phyloP scores from a whole-genome alignment of 2,888 invertebrate genomes.

The Drosophila melanosoma region DNA sequence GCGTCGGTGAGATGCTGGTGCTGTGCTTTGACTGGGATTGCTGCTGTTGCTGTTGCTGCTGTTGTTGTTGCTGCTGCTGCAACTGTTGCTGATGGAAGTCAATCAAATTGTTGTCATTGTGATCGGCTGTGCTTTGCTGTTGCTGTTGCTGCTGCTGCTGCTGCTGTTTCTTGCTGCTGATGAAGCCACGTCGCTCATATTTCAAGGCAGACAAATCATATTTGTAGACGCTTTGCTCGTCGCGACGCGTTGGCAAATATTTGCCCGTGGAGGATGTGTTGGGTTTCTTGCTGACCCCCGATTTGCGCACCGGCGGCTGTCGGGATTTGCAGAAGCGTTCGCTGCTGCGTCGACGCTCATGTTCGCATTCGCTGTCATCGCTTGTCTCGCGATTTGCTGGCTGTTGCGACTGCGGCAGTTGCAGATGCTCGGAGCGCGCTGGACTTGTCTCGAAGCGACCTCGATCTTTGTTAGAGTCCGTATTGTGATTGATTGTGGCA shows the following conservation, averaged over 20 bases:
- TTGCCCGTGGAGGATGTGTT: constrained; percentile 60
- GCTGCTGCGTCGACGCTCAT: constrained; percentile 88
- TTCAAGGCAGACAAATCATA: constrained; percentile 84
- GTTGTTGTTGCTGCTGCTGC: constrained; percentile 55
- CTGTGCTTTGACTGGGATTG: constrained; percentile 66
- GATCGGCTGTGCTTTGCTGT: constrained; percentile 67
- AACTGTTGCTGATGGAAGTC: constrained; percentile 82
- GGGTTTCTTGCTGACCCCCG: constrained; percentile 83
- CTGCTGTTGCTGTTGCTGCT: constrained; percentile 54
- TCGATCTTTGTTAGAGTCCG: constrained; percentile 74
- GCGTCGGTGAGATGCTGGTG: constrained; percentile 73
- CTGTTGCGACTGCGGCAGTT: neutral
- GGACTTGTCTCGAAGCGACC: constrained; percentile 84
- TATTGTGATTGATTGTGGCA: constrained; percentile 29
- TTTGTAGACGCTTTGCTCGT: constrained; percentile 84
- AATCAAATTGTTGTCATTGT: constrained; percentile 85
- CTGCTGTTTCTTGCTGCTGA: constrained; percentile 80
- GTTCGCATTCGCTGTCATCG: constrained; percentile 87
- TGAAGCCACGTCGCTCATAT: constrained; percentile 84
- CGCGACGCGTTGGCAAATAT: constrained; percentile 78
- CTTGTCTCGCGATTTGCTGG: constrained; percentile 82
- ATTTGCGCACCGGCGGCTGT: constrained; percentile 86
- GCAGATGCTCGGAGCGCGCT: constrained; percentile 80
- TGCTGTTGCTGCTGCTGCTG: constrained; percentile 56
- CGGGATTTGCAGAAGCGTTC: constrained; percentile 88